These are phyloP conservation scores for Platycercus adscitus DNA, from an alignment of 2,113 vertebrate species.

Conservation along the genomic window DNA sequence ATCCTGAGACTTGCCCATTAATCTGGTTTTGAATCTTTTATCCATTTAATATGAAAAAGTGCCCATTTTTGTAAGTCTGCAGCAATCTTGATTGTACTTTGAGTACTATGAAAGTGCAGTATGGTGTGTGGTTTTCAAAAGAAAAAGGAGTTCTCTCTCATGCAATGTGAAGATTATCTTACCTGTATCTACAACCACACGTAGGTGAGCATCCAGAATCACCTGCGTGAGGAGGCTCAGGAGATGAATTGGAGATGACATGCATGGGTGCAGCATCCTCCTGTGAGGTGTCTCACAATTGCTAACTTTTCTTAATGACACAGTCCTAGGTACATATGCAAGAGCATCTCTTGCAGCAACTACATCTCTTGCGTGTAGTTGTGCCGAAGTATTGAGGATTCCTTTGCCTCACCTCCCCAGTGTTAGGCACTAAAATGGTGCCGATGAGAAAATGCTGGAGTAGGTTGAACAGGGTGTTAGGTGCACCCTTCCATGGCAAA, in stretches of 20 bases:
- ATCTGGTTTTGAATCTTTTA: neutral
- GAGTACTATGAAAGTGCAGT: too few relatives aligned
- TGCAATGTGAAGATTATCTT: neutral
- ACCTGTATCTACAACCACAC: too few relatives aligned
- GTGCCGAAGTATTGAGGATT: neutral
- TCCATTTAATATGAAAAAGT: neutral
- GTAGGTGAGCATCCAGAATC: neutral
- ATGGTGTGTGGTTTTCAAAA: neutral
- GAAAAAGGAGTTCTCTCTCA: rapidly evolving
- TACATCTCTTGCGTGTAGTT: neutral
- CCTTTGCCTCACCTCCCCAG: neutral
- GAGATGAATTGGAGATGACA: neutral
- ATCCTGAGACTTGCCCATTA: neutral
- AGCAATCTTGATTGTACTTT: neutral
- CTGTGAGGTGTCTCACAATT: rapidly evolving
- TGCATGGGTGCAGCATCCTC: neutral
- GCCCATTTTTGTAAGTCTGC: neutral
- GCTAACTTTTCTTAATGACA: neutral
- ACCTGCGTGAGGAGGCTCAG: neutral
- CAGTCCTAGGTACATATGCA: neutral
- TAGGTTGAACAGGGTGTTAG: neutral
- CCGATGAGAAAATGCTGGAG: neutral
- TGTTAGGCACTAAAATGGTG: neutral
- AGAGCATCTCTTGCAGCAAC: too few relatives aligned
- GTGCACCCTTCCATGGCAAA: neutral